phyloP scores from a whole-genome alignment of 2,797 vertebrate species.

The Galaxias olidus region DNA sequence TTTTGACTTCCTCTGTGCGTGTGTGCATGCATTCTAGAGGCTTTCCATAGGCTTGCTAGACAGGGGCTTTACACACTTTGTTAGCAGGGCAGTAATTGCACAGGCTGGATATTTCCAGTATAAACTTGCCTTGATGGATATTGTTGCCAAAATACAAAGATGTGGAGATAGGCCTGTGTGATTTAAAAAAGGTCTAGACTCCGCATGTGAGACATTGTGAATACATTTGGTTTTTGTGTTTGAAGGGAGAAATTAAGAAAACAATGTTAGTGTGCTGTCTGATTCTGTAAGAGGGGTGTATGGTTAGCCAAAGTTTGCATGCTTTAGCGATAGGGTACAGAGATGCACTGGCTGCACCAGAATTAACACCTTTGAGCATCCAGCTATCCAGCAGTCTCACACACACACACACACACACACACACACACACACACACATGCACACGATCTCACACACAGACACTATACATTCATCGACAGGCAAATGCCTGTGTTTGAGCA shows the following conservation, averaged over 20 bases:
- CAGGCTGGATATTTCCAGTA: constrained; percentile 39
- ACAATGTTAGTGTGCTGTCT: background rate
- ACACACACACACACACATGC: constrained; percentile 9
- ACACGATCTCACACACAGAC: background rate
- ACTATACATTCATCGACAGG: background rate
- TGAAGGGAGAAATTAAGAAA: background rate
- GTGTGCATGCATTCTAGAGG: constrained; percentile 3
- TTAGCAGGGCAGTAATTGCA: constrained; percentile 32
- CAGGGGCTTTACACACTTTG: constrained; percentile 7
- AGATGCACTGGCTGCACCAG: constrained; percentile 31
- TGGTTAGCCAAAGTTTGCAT: constrained; percentile 18
- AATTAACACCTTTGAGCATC: constrained; percentile 40
- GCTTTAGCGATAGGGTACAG: constrained; percentile 13
- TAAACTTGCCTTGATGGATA: constrained; percentile 59
- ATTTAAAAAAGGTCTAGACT: background rate
- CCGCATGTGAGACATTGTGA: background rate
- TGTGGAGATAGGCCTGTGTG: constrained; percentile 21
- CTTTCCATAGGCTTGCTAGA: background rate
- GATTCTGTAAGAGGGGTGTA: background rate
- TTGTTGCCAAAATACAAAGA: constrained; percentile 34
- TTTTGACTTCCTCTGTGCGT: background rate
- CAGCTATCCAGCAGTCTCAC: constrained; percentile 13
- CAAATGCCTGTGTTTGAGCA: too few species aligned
- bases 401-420: constrained; percentile 1
- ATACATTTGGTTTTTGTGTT: background rate